These are phyloP conservation scores for Deroplatys truncata DNA, from an alignment of 2,888 invertebrate genomes.

Conservation along the genomic window DNA sequence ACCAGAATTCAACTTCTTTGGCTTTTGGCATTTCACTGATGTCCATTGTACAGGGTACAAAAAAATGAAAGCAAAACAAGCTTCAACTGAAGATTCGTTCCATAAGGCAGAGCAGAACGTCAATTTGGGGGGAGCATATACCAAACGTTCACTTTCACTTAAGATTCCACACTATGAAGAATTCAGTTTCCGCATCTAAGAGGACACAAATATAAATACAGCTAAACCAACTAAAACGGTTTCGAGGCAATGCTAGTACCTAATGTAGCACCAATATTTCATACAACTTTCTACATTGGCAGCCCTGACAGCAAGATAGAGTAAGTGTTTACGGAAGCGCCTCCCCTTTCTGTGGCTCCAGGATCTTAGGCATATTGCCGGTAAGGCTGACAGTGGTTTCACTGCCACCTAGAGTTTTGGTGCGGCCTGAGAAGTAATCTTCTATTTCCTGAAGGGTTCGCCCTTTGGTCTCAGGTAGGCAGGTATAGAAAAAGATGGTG, in stretches of 20 bases:
- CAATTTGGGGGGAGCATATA: not conserved
- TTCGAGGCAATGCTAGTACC: not conserved
- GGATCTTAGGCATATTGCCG: slow-evolving; percentile 36
- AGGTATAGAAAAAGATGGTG: slow-evolving; percentile 59
- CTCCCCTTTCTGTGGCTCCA: slow-evolving; percentile 38
- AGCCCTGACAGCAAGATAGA: not conserved
- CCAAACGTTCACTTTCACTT: not conserved
- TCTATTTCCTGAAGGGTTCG: slow-evolving; percentile 64
- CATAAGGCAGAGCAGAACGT: not conserved
- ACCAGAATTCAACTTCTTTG: not conserved
- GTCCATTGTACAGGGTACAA: not conserved
- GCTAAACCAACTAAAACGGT: not conserved
- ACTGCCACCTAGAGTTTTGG: slow-evolving; percentile 43
- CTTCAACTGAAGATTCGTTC: not conserved
- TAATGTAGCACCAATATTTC: not conserved
- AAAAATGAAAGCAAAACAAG: not conserved
- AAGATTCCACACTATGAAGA: not conserved
- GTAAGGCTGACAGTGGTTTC: not conserved
- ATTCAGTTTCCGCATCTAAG: not conserved
- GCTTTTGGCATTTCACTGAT: not conserved
- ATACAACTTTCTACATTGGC: not conserved
- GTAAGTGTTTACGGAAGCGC: slow-evolving; percentile 36
- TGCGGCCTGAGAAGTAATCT: slow-evolving; percentile 64
- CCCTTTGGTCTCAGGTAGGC: slow-evolving; percentile 65
- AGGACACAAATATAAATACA: not conserved